phyloP scores from a whole-genome alignment of 2,888 invertebrate species.

The Gnatocerus cornutus region DNA sequence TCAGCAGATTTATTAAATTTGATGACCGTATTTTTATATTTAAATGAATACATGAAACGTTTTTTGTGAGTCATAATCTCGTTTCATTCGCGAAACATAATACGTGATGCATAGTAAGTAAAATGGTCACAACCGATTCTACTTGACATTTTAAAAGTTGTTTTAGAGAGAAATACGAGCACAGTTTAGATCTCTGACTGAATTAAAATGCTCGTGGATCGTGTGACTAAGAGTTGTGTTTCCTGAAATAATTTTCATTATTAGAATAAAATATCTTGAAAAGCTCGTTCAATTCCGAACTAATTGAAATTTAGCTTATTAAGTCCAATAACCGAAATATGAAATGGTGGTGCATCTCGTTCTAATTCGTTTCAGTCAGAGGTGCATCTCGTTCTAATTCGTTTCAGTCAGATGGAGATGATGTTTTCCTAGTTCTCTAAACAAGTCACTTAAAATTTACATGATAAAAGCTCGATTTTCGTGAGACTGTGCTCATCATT shows the following conservation, averaged over 20 bases:
- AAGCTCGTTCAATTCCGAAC: constrained; percentile 2
- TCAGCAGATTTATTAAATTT: constrained; percentile 1
- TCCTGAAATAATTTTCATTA: no score
- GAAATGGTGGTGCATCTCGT: constrained; percentile 12
- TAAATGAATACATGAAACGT: neutral
- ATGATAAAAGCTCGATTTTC: constrained; percentile 44
- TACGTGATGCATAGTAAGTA: neutral
- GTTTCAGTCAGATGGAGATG: constrained; percentile 27
- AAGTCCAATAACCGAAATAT: constrained; percentile 33
- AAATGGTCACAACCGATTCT: no score
- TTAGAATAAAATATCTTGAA: no score
- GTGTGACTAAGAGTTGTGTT: no score
- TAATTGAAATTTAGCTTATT: constrained; percentile 35
- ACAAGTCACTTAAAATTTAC: constrained; percentile 47
- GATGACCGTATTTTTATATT: constrained; percentile 3
- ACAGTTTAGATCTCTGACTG: no score
- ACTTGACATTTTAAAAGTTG: no score
- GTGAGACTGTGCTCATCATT: constrained; percentile 39
- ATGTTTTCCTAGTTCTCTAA: constrained; percentile 37
- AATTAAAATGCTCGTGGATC: no score
- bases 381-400: constrained; percentile 17
- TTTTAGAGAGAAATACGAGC: no score
- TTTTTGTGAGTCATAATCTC: neutral
- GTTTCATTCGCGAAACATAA: no score
- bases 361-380: no score